phyloP scores from a whole-genome alignment of 2,113 vertebrate genomes.

The Microcebus ravelobensis region DNA sequence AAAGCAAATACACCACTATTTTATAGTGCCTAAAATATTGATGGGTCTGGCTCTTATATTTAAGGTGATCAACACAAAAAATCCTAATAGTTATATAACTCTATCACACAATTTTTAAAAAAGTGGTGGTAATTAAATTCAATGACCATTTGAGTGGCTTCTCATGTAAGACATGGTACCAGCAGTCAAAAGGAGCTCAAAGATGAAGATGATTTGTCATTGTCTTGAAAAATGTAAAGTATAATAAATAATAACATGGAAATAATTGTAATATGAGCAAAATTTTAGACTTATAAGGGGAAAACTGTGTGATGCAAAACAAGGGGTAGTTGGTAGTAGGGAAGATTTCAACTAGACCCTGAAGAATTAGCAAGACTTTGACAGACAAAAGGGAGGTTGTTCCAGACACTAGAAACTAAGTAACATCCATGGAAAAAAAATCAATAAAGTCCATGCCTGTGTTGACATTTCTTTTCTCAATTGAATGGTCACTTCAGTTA shows the following conservation, averaged over 20 bases:
- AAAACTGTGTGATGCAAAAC: not conserved
- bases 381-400: not conserved
- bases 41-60: not conserved
- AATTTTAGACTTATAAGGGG: not conserved
- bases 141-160: not conserved
- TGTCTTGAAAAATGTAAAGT: not conserved
- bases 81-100: not conserved
- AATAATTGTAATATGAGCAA: not conserved
- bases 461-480: constrained; percentile 37
- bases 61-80: not conserved
- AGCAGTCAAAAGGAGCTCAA: not conserved
- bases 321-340: not conserved
- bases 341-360: not conserved
- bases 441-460: not conserved
- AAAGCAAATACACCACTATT: not conserved
- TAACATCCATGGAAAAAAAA: not conserved
- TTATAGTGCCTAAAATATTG: not conserved
- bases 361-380: not conserved
- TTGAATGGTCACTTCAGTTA: not conserved
- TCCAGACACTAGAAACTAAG: not conserved
- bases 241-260: not conserved
- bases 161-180: not conserved
- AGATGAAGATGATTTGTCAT: not conserved
- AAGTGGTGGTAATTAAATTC: not conserved
- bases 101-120: not conserved